Conservation (phyloP, 2,888 invertebrate species). For the Chrysomela aeneicollis region DNA sequence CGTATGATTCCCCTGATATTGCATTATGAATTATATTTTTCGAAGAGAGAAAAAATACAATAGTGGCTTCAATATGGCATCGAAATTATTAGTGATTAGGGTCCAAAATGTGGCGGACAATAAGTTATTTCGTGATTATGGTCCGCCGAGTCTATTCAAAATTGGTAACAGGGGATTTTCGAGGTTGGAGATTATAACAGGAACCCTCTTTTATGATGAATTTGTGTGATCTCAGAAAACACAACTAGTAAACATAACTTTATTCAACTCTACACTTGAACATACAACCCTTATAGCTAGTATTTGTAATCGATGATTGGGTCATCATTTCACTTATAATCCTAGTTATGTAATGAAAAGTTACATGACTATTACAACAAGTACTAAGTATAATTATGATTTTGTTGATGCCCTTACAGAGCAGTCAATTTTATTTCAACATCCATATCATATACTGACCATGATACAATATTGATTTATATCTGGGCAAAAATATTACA, state of each 20-base stretch:
- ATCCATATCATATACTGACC: background rate
- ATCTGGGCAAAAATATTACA: background rate
- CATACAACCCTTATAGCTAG: slow-evolving; percentile 48
- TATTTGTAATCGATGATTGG: slow-evolving; percentile 39
- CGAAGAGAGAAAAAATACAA: too few relatives aligned
- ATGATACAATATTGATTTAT: background rate
- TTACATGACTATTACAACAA: slow-evolving; percentile 42
- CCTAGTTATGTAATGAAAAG: slow-evolving; percentile 35
- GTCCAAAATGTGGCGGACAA: too few relatives aligned
- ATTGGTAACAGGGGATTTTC: too few relatives aligned
- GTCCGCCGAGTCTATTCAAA: too few relatives aligned
- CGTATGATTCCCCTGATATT: too few relatives aligned
- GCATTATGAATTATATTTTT: too few relatives aligned
- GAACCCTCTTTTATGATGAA: too few relatives aligned
- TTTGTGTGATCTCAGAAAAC: background rate
- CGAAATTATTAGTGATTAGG: too few relatives aligned
- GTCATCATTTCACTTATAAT: slow-evolving; percentile 37
- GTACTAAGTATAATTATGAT: background rate
- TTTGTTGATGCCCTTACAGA: background rate
- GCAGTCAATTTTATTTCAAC: background rate
- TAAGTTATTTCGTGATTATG: too few relatives aligned
- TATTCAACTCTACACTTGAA: slow-evolving; percentile 54
- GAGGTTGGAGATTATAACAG: too few relatives aligned
- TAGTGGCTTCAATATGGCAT: too few relatives aligned
- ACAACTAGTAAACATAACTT: slow-evolving; percentile 47